A percentile compares a stretch with the other conserved stretches of the same genome.
phyloP scores from a whole-genome alignment of 2,797 vertebrate species.

The Chrysolophus pictus region DNA sequence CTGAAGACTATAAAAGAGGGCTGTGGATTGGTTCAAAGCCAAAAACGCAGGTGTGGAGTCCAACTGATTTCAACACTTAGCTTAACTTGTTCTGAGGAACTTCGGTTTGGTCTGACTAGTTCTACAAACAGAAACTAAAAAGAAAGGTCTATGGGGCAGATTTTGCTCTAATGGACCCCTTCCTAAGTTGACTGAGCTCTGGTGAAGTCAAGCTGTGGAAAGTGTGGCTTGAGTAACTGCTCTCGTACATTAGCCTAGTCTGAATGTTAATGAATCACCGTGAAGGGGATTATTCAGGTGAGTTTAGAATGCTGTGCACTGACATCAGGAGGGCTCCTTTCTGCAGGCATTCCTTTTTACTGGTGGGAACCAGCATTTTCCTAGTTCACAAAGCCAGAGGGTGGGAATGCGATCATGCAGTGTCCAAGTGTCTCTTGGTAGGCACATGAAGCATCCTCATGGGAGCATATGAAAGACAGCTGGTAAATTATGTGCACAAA shows the following conservation, averaged over 20 bases:
- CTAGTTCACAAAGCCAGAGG: slow-evolving; percentile 1
- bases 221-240: not conserved
- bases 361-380: slow-evolving; percentile 4
- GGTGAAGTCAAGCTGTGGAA: not conserved
- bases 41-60: slow-evolving; percentile 15
- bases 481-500: slow-evolving; percentile 53
- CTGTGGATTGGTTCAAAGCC: slow-evolving; percentile 10
- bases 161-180: not conserved
- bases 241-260: not conserved
- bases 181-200: not conserved
- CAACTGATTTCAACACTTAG: slow-evolving; percentile 12
- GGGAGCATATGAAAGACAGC: slow-evolving; percentile 13
- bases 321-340: not conserved
- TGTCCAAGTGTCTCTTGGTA: not conserved
- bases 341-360: not conserved
- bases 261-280: not conserved
- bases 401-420: not conserved
- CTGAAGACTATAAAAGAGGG: slow-evolving; percentile 2
- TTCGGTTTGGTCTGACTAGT: not conserved
- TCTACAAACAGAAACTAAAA: slow-evolving; percentile 27
- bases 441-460: slow-evolving; percentile 11
- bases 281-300: slow-evolving; percentile 22
- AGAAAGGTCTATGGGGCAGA: not conserved
- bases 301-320: not conserved
- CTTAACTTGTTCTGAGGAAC: slow-evolving; percentile 24